These are phyloP conservation scores for Caenorhabditis macrosperma DNA, from an alignment of 2,888 invertebrate genomes.

Conservation along the genomic window DNA sequence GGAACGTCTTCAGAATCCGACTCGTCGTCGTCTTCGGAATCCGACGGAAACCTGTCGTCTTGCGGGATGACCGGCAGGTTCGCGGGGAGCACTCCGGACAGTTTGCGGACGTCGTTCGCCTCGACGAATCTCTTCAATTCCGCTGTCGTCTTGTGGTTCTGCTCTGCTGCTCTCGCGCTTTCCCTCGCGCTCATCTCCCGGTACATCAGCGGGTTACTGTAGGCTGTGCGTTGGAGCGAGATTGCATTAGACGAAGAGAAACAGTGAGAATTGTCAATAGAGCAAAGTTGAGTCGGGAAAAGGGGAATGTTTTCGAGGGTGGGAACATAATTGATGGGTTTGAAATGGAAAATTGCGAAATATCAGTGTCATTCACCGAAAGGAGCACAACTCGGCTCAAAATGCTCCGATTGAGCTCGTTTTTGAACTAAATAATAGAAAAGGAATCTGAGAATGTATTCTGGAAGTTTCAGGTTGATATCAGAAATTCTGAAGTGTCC, in stretches of 20 bases:
- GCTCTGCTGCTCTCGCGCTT: slow-evolving; percentile 6
- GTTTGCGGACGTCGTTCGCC: too few relatives aligned
- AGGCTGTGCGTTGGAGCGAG: background rate
- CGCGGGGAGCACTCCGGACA: background rate
- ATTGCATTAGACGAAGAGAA: too few relatives aligned
- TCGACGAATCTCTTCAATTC: slow-evolving; percentile 14
- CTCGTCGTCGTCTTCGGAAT: slow-evolving; percentile 42
- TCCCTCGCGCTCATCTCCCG: slow-evolving; percentile 59
- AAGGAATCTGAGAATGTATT: too few relatives aligned
- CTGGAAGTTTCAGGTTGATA: too few relatives aligned
- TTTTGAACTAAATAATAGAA: too few relatives aligned
- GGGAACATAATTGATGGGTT: too few relatives aligned
- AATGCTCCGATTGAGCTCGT: too few relatives aligned
- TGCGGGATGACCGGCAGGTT: background rate
- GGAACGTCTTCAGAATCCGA: slow-evolving; percentile 43
- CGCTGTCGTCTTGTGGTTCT: background rate
- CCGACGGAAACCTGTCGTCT: slow-evolving; percentile 37
- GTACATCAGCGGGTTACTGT: slow-evolving; percentile 48
- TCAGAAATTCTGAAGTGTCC: too few relatives aligned
- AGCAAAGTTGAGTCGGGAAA: too few relatives aligned
- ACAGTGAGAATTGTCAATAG: background rate
- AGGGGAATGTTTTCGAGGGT: background rate
- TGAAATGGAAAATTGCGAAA: too few relatives aligned
- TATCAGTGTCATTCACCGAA: too few relatives aligned
- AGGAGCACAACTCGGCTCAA: too few relatives aligned